Percentiles rank a stretch among this genome's conserved stretches.
Evolutionary conservation across 2,888 invertebrate genomes (phyloP).

Genomic region (Rhogogaster chlorosoma): DNA sequence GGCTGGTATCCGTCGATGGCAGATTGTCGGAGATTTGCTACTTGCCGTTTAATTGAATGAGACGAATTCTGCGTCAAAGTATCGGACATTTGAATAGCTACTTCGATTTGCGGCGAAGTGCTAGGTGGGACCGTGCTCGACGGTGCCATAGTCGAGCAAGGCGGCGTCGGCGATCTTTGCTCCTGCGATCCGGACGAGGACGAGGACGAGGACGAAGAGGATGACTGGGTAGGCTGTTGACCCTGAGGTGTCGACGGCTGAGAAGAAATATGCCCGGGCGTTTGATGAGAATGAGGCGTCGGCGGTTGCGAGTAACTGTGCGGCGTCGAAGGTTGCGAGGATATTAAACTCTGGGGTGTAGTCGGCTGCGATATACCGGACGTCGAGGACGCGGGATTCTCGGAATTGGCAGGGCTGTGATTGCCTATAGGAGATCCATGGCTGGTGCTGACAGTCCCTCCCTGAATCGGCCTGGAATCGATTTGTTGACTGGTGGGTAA

Average conservation of each 20-base stretch:
- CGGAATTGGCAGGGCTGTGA: conserved; percentile 80
- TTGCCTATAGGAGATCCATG: conserved; percentile 85
- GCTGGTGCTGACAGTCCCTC: conserved; percentile 91
- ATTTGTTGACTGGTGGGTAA: conserved; percentile 78
- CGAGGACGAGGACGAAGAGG: conserved; percentile 47
- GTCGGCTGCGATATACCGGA: conserved; percentile 72
- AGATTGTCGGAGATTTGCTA: conserved; percentile 76
- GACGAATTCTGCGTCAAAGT: conserved; percentile 52
- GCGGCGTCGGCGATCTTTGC: conserved; percentile 67
- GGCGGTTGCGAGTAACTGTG: conserved; percentile 74
- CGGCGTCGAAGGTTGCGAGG: conserved; percentile 74
- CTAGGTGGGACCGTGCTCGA: conserved; percentile 66
- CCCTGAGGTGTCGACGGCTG: conserved; percentile 64
- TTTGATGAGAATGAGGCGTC: conserved; percentile 71
- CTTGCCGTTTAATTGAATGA: conserved; percentile 62
- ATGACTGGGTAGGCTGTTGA: conserved; percentile 69
- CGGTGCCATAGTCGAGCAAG: conserved; percentile 65
- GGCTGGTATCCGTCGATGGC: conserved; percentile 73
- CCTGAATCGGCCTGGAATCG: conserved; percentile 89
- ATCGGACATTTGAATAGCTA: conserved; percentile 33
- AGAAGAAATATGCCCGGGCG: conserved; percentile 61
- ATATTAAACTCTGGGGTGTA: conserved; percentile 72
- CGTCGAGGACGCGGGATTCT: conserved; percentile 74
- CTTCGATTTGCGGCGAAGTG: conserved; percentile 64
- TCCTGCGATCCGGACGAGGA: conserved; percentile 60